A percentile compares a stretch with the other conserved stretches of the same genome.
Conservation (phyloP, 1,140 invertebrate species). For the Drosophila albomicans region DNA sequence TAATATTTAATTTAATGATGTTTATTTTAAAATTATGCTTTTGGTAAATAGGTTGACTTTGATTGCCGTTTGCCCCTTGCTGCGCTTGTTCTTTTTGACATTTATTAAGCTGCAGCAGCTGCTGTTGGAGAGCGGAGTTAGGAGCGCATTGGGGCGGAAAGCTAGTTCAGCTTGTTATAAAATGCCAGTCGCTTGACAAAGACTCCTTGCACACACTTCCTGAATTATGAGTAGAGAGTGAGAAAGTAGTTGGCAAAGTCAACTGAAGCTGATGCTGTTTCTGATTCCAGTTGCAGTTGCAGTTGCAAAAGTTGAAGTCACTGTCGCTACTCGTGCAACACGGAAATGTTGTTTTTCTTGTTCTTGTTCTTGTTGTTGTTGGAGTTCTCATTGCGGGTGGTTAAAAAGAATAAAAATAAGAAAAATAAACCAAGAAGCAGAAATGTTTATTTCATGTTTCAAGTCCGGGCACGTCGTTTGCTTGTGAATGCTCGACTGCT, state of each 20-base stretch:
- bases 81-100: slow-evolving; percentile 48
- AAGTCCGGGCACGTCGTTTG: slow-evolving; percentile 74
- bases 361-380: slow-evolving; percentile 15
- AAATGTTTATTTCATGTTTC: slow-evolving; percentile 80
- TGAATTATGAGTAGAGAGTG: slow-evolving; percentile 68
- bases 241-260: slow-evolving; percentile 37
- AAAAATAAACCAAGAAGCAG: slow-evolving; percentile 10
- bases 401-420: slow-evolving; percentile 1
- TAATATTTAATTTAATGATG: slow-evolving; percentile 40
- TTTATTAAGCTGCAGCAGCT: slow-evolving; percentile 63
- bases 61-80: slow-evolving; percentile 14
- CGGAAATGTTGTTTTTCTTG: slow-evolving; percentile 58
- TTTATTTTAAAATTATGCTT: slow-evolving; percentile 43
- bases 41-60: slow-evolving; percentile 46
- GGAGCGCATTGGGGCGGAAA: slow-evolving; percentile 21
- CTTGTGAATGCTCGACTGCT: slow-evolving; percentile 43
- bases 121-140: background rate
- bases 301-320: slow-evolving; percentile 16
- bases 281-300: slow-evolving; percentile 48
- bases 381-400: slow-evolving; percentile 22
- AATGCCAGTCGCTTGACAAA: slow-evolving; percentile 68
- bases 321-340: slow-evolving; percentile 38
- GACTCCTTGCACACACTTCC: slow-evolving; percentile 69
- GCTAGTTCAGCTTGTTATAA: slow-evolving; percentile 60
- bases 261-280: slow-evolving; percentile 56